Evolutionary conservation across 2,888 invertebrate species (phyloP).

Genomic region (Epinotia demarniana): DNA sequence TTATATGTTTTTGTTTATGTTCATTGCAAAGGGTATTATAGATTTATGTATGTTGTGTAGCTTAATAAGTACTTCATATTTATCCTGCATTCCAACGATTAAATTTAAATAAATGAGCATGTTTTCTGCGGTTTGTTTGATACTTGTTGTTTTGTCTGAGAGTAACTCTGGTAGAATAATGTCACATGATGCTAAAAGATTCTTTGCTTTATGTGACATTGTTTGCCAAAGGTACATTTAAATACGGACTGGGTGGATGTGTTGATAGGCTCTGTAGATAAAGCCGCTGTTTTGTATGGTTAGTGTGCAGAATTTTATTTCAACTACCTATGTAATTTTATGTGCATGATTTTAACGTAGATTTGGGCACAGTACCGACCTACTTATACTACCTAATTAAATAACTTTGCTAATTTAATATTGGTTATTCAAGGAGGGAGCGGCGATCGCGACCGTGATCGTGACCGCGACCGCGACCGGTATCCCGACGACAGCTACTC

Average conservation of each 20-base stretch:
- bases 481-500: constrained; percentile 82
- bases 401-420: constrained; percentile 42
- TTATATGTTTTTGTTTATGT: neutral
- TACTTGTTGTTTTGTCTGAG: constrained; percentile 2
- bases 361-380: neutral
- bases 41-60: neutral
- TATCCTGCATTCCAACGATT: constrained; percentile 4
- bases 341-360: constrained; percentile 8
- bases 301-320: neutral
- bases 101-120: constrained; percentile 10
- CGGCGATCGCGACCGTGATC: constrained; percentile 56
- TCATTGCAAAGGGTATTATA: constrained; percentile 1
- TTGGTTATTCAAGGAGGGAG: constrained; percentile 72
- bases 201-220: neutral
- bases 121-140: constrained; percentile 17
- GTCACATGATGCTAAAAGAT: neutral
- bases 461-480: constrained; percentile 72
- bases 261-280: constrained; percentile 10
- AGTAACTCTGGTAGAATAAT: neutral
- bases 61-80: neutral
- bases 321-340: neutral
- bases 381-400: neutral
- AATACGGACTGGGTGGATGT: neutral
- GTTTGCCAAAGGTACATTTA: neutral
- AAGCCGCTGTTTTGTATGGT: neutral